Conservation (phyloP, 2,888 invertebrate species). For the Pterostichus madidus region DNA sequence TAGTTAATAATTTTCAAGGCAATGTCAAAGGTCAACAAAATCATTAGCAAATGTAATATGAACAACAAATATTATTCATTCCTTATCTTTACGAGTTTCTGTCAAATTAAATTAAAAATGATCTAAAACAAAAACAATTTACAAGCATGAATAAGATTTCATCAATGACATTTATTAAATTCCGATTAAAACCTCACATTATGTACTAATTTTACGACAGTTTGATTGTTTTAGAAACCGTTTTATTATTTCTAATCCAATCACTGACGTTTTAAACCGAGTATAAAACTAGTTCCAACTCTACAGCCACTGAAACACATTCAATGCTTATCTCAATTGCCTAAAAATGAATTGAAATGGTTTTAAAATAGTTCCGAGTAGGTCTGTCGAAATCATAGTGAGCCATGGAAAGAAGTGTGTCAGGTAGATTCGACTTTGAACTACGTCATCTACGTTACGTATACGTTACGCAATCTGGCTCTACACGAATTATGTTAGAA, state of each 20-base stretch:
- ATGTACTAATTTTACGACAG: conserved; percentile 4
- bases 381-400: conserved; percentile 25
- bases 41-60: conserved; percentile 50
- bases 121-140: neutral
- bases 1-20: conserved; percentile 14
- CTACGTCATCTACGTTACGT: conserved; percentile 59
- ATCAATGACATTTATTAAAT: conserved; percentile 4
- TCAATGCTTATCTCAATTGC: conserved; percentile 31
- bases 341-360: conserved; percentile 30
- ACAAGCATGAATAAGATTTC: no score
- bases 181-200: neutral
- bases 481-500: conserved; percentile 25
- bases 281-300: conserved; percentile 5
- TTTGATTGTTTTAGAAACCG: neutral
- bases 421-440: conserved; percentile 64
- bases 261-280: neutral
- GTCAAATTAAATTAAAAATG: conserved; percentile 5
- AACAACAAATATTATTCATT: conserved; percentile 20
- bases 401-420: conserved; percentile 54
- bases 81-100: conserved; percentile 20
- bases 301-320: conserved; percentile 6
- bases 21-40: conserved; percentile 48
- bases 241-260: neutral
- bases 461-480: neutral
- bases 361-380: conserved; percentile 14